Evolutionary conservation across 2,797 vertebrate species (phyloP).

Genomic region (Syngnathus acus): DNA sequence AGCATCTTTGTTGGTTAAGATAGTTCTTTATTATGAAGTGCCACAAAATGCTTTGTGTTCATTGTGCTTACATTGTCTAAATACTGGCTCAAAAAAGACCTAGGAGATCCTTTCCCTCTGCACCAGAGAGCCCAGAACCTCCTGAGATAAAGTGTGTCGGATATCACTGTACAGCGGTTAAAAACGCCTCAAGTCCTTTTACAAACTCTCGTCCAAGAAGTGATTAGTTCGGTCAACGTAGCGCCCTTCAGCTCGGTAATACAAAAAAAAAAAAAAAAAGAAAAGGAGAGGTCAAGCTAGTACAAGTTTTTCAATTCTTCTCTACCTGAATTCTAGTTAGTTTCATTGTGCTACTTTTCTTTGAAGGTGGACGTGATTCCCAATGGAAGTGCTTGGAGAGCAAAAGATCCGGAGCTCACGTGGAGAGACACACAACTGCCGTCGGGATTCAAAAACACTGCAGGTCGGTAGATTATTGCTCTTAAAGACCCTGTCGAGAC

Average conservation of each 20-base stretch:
- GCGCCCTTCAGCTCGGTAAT: conserved; percentile 66
- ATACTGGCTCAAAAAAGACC: conserved; percentile 77
- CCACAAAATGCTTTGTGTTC: conserved; percentile 81
- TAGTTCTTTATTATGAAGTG: conserved; percentile 86
- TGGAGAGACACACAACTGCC: conserved; percentile 52
- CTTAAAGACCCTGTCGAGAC: background rate
- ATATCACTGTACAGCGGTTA: conserved; percentile 74
- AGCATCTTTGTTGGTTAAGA: conserved; percentile 61
- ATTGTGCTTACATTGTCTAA: conserved; percentile 84
- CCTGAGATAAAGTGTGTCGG: conserved; percentile 69
- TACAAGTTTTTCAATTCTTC: conserved; percentile 69
- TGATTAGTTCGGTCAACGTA: conserved; percentile 53
- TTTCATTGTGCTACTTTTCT: conserved; percentile 83
- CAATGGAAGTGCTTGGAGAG: conserved; percentile 73
- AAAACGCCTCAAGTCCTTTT: conserved; percentile 72
- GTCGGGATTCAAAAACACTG: background rate
- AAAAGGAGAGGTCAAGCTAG: conserved; percentile 73
- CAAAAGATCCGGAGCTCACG: conserved; percentile 61
- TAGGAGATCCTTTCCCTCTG: conserved; percentile 60
- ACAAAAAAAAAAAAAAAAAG: conserved; percentile 67
- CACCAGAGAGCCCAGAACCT: conserved; percentile 60
- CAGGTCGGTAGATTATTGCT: background rate
- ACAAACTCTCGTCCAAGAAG: conserved; percentile 75
- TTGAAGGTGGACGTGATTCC: conserved; percentile 71
- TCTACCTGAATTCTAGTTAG: conserved; percentile 83